These are phyloP conservation scores for Zygaena filipendulae DNA, from an alignment of 2,888 invertebrate species.

Conservation along the genomic window DNA sequence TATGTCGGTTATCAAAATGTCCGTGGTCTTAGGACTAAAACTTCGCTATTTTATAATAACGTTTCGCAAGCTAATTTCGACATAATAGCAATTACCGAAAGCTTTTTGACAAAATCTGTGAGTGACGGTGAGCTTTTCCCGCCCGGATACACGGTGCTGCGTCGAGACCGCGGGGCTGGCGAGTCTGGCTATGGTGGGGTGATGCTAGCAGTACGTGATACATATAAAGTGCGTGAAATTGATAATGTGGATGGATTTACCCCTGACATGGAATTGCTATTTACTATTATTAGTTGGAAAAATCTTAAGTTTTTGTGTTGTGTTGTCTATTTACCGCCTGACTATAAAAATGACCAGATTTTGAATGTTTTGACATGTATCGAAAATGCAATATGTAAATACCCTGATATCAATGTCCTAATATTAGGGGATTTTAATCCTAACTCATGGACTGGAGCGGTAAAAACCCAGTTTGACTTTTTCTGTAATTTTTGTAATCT, in stretches of 20 bases:
- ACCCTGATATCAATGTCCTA: neutral
- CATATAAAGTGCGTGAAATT: neutral
- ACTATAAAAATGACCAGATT: constrained; percentile 3
- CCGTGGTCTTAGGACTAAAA: too few relatives aligned
- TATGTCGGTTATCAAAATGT: too few relatives aligned
- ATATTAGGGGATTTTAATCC: constrained; percentile 2
- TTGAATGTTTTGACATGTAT: constrained; percentile 3
- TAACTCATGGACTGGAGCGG: neutral
- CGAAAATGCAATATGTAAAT: constrained; percentile 3
- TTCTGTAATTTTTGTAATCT: constrained; percentile 1
- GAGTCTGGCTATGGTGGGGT: constrained; percentile 8
- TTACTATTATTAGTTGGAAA: constrained; percentile 1
- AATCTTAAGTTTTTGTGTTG: constrained; percentile 3
- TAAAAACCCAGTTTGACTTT: constrained; percentile 1
- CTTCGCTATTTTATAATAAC: too few relatives aligned
- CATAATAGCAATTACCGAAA: constrained; percentile 8
- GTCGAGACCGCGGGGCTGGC: constrained; percentile 4
- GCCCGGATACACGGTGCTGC: constrained; percentile 2
- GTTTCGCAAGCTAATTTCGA: too few relatives aligned
- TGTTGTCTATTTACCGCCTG: constrained; percentile 5
- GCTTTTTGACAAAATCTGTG: constrained; percentile 7
- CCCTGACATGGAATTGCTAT: constrained; percentile 3
- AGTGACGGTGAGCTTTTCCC: constrained; percentile 7
- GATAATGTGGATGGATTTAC: constrained; percentile 2
- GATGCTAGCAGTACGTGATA: constrained; percentile 2